Conservation (phyloP, 2,888 invertebrate species). For the Drosophila histrio region DNA sequence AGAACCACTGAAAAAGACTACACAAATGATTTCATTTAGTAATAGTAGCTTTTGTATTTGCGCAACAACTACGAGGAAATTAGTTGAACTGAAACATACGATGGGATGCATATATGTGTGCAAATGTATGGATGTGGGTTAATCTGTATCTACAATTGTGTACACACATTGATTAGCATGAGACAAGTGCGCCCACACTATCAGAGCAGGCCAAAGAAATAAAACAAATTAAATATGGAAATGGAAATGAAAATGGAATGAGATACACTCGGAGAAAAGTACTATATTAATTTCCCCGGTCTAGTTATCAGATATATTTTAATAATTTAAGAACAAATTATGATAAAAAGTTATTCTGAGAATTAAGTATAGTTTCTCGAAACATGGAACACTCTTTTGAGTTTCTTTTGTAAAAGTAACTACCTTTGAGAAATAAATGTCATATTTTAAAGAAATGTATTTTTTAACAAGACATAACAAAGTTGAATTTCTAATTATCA, state of each 20-base stretch:
- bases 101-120: constrained; percentile 13
- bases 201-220: constrained; percentile 13
- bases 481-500: too few relatives aligned
- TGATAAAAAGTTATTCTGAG: too few relatives aligned
- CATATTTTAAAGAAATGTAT: too few relatives aligned
- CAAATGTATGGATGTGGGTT: constrained; percentile 15
- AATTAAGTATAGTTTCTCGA: too few relatives aligned
- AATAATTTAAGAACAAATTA: too few relatives aligned
- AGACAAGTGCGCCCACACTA: constrained; percentile 35
- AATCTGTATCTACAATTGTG: constrained; percentile 8
- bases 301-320: too few relatives aligned
- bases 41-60: constrained; percentile 45
- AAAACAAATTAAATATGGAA: constrained; percentile 33
- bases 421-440: too few relatives aligned
- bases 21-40: constrained; percentile 12
- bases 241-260: constrained; percentile 36
- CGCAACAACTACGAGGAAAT: constrained; percentile 63
- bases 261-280: too few relatives aligned
- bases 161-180: constrained; percentile 24
- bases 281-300: too few relatives aligned
- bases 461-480: too few relatives aligned
- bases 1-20: constrained; percentile 13
- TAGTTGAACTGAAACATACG: constrained; percentile 36
- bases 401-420: too few relatives aligned
- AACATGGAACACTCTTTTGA: too few relatives aligned